Evolutionary conservation across 2,888 invertebrate genomes (phyloP), one percentile per base, ranked within the genome.

Genomic region (Disparrhopalites patrizii): DNA sequence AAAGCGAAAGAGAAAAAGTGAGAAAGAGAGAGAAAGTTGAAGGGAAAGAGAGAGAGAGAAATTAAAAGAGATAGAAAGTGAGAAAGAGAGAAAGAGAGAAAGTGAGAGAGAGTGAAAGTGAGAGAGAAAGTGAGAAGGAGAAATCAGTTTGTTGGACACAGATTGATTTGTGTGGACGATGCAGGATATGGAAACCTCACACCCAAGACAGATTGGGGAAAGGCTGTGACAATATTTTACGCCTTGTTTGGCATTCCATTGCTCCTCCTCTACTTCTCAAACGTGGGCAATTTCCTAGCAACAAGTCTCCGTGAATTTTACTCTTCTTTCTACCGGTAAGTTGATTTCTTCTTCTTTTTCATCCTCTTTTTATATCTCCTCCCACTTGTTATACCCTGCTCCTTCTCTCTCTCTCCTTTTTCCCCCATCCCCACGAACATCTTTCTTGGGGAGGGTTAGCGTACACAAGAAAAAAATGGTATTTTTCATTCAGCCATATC

Each of bases 161-260:
- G 38, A 56, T 56, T 56, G 56, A 56, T 56, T 56, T 56, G 38
- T 56, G 56, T 56, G 56, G 38, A 38, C 56, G 27, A 28, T 60
- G 43, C 56, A 74, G 74, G 75, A 30, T 73, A 75, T 52, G 74
- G 74, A 27, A 73, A 73, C 62, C 69, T 76, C 28, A 71, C 72
- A 33, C 76, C 76, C 25, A 72, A 70, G 57, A 74, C 76, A 38
- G 71, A 72, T 30, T 72, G 70, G 69, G 76, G 75, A n/a, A 76
- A 76, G 64, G 68, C 69, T 66, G 68, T 71, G 61, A 75, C 74
- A 25, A 73, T 75, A 55, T 66, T 74, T 47, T 76, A 76, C 58
- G 74, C 76, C 62, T 54, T 74, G 31, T 68, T 73, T 51, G 76
- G 76, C 40, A 76, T 76, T 62, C 76, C 76, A 1, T 64, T 76